Base-by-base conservation (phyloP, 2,113 vertebrate species). In the Nipponia nippon region DNA sequence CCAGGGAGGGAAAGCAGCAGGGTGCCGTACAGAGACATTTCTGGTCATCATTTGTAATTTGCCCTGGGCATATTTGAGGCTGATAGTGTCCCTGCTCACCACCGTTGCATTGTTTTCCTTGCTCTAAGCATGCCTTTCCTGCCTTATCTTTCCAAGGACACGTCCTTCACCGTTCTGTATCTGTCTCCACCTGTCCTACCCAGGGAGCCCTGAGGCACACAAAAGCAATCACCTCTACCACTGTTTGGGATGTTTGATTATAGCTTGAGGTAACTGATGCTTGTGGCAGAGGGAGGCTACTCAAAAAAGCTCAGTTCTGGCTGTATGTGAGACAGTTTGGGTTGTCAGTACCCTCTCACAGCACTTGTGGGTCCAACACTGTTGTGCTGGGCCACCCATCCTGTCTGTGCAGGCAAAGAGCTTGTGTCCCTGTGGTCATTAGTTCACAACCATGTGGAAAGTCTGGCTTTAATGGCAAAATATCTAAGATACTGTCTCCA, bases 221-320 rank as follows among this genome's bases (percentile, higher is more conserved):
- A 27, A 38, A 2, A 8, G 4, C 44, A 12, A 27, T 7, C 10
- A 3, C 5, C 4, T n/a, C 63, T 26, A 0, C n/a, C 36, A 16
- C 20, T 7, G 3, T n/a, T 19, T 19, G 3, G 78, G 22, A 3
- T 21, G 8, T n/a, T 34, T 30, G 53, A 16, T 38, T 40, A n/a
- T 25, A 34, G 21, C 8, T 58, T 40, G 21, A 49, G 16, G 22
- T 63, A 62, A 55, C n/a, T 36, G 38, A 9, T 79, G 26, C 13
- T 86, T 27, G 16, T 32, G 20, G 42, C 2, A 6, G 61, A 55
- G 32, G 34, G 34, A 61, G 25, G 9, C 9, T 42, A 26, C 75
- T 50, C 22, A 13, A 36, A 63, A 23, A 3, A 8, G 5, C 20
- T 7, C 18, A 16, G 0, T 66, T 79, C n/a, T 70, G 27, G 13